Evolutionary conservation across 2,888 invertebrate species (phyloP), one percentile per base, ranked within the genome.

Genomic region (Yponomeuta sedellus): DNA sequence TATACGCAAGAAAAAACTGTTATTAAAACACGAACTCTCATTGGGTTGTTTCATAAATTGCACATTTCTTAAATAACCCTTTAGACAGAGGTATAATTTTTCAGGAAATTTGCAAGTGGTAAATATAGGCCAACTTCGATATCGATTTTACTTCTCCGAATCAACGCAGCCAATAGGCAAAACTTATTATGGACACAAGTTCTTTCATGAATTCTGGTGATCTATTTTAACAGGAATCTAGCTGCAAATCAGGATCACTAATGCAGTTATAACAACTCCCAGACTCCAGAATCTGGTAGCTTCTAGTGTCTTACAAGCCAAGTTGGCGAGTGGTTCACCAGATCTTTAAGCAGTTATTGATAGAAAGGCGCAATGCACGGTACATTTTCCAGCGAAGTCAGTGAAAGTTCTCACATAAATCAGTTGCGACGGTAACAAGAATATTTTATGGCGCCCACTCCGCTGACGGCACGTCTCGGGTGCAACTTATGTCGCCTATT

Each of bases 401-500:
- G 44, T 58, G 19, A 58, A 58, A 58, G 58, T 58, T 58, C 58
- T 22, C 58, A 58, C 58, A 58, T 58, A 58, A 58, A 58, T 58
- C 58, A 58, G 20, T 19, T 58, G 58, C 20, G 20, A 22, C 58
- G 58, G 20, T 58, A 20, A 19, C 58, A 58, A 19, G 58, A 58
- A 58, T 58, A 58, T 58, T 58, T 58, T 58, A 58, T 20, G 20
- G 58, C 58, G 58, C 58, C 20, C 58, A 22, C 58, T 58, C 20
- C 44, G 5, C 12, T 16, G 44, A 16, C 44, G 16, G 44, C 44
- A 52, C 44, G 44, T 52, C 44, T 52, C 44, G 44, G 44, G 44
- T 52, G 44, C 44, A 16, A 52, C 44, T 16, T 12, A 3, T 12
- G 4, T 12, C 44, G 12, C 16, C 44, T 52, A 3, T 52, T 16